Evolutionary conservation across 2,113 vertebrate species (phyloP), one percentile per base, ranked within the genome.

Genomic region (Hirundichthys speculiger): DNA sequence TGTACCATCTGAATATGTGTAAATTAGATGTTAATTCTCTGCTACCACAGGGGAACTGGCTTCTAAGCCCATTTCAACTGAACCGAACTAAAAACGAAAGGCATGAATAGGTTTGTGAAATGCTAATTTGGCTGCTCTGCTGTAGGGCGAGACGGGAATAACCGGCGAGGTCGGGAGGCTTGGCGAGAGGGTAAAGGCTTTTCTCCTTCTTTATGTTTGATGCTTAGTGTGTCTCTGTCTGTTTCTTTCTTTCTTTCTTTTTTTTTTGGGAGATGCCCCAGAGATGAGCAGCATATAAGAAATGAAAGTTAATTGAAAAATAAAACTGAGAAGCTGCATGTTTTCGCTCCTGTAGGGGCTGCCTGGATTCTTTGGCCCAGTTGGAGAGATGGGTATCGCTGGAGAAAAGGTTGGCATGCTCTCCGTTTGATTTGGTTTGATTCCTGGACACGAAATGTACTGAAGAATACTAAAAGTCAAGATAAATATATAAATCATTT

Each of bases 131-230:
- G 60, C 53, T 79, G 48, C 70, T 89, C 72, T 84, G 64, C 79
- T 88, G 49, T 86, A 98, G 98, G 98, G 96, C 5, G 96, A 98
- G 82, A 93, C 91, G 40, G 98, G 97, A 49, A 86, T 94, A 72
- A 85, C 86, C 27, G 98, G 96, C 58, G 93, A 93, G 58, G 93
- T 94, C 1, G 98, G 98, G 57, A 94, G 93, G 62, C 83, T 94
- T 86, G 98, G 97, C 24, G 96, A 99, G 59, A 95, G 94, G 98
- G 98, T 99, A 93, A 94, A 86, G 46, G 42, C 57, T 71, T 67
- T 74, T 75, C 53, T 66, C n/a, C 30, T 38, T 81, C 2, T 51
- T 62, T 63, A 38, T 38, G 59, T 77, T 61, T 83, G 73, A 77
- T 78, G 70, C 64, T 78, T 21, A 15, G 24, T 66, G 45, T 64